These are phyloP conservation scores for Peromyscus maniculatus DNA, from an alignment of 2,113 vertebrate species.

Conservation along the genomic window DNA sequence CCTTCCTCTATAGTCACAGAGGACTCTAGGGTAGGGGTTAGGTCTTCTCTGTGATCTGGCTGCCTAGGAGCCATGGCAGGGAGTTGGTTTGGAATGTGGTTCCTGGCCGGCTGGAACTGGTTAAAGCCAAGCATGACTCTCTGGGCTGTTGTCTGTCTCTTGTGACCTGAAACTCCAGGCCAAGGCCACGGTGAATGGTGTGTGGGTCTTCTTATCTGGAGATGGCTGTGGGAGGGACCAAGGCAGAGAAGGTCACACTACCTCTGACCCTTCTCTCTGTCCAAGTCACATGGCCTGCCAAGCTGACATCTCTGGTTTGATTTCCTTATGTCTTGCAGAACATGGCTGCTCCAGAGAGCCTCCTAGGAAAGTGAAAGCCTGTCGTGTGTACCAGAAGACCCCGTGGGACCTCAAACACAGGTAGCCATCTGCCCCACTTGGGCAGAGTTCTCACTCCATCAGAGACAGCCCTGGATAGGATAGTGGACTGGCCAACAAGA, in stretches of 20 bases:
- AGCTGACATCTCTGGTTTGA: background rate
- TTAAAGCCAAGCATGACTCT: rapidly evolving
- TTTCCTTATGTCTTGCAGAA: slow-evolving; percentile 55
- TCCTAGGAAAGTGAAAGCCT: background rate
- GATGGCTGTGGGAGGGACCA: rapidly evolving
- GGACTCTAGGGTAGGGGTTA: background rate
- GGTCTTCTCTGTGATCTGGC: rapidly evolving
- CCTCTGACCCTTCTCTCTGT: rapidly evolving
- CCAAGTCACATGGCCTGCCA: background rate
- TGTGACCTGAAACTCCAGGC: rapidly evolving
- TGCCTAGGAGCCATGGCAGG: background rate
- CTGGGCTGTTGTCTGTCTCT: rapidly evolving
- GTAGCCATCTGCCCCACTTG: background rate
- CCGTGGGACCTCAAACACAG: background rate
- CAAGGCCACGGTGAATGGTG: rapidly evolving
- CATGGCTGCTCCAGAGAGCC: rapidly evolving
- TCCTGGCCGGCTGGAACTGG: rapidly evolving
- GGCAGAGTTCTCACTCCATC: too few species aligned
- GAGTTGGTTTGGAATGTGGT: background rate
- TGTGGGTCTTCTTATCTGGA: background rate
- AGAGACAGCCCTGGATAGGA: background rate
- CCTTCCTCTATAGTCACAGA: background rate
- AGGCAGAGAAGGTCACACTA: rapidly evolving
- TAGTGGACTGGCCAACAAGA: background rate
- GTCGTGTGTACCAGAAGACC: rapidly evolving